Conservation (phyloP, 1,140 invertebrate species). For the Papilio helenus region DNA sequence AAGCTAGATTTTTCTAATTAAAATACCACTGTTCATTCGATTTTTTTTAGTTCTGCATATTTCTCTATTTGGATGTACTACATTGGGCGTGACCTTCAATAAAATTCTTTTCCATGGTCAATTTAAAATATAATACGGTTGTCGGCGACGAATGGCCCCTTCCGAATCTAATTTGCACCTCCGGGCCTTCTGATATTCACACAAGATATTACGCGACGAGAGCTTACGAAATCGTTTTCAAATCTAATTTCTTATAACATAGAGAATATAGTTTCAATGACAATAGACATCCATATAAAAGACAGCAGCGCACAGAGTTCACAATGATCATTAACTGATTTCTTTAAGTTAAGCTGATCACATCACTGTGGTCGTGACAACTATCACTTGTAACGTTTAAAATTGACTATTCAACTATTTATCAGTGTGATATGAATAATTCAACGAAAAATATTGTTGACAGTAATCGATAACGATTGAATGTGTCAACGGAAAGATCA, state of each 20-base stretch:
- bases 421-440: background rate
- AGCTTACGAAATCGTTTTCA: constrained; percentile 14
- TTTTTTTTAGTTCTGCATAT: constrained; percentile 39
- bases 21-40: too few species aligned
- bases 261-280: background rate
- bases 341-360: background rate
- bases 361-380: background rate
- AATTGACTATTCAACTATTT: background rate
- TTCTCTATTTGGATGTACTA: constrained; percentile 24
- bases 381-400: background rate
- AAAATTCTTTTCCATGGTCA: constrained; percentile 76
- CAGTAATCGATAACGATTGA: constrained; percentile 15
- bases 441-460: background rate
- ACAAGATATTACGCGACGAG: constrained; percentile 5
- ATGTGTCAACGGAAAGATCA: constrained; percentile 11
- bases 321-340: too few species aligned
- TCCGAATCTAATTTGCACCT: constrained; percentile 73
- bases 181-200: constrained; percentile 39
- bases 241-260: background rate
- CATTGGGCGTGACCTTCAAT: constrained; percentile 42
- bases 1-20: too few species aligned
- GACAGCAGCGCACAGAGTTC: too few species aligned
- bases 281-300: too few species aligned
- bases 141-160: constrained; percentile 62
- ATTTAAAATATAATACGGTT: constrained; percentile 78